Percentiles rank a stretch among this genome's conserved stretches.
Evolutionary conservation across 2,888 invertebrate species (phyloP).

Genomic region (Ecliptopera silaceata): DNA sequence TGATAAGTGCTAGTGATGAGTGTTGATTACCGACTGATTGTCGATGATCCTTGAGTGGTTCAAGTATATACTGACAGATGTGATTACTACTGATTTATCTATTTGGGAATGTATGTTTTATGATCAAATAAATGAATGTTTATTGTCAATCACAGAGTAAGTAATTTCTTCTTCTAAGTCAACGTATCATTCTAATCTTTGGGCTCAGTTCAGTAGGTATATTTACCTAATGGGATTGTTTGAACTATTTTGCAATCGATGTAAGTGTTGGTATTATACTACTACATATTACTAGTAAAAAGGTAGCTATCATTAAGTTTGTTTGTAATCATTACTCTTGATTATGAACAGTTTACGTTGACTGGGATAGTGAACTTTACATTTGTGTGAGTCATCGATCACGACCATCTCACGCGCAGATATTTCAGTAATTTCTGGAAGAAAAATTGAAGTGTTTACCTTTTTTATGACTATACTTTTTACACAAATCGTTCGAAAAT

Average conservation of each 20-base stretch:
- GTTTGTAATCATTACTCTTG: background rate
- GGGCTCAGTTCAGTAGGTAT: too few species aligned
- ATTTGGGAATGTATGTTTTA: conserved; percentile 20
- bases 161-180: too few species aligned
- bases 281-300: too few species aligned
- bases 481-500: background rate
- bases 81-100: conserved; percentile 29
- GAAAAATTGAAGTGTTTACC: background rate
- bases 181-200: too few species aligned
- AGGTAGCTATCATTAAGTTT: too few species aligned
- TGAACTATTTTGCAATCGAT: too few species aligned
- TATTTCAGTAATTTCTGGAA: background rate
- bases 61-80: conserved; percentile 33
- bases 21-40: conserved; percentile 23
- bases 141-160: too few species aligned
- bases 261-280: too few species aligned
- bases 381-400: background rate
- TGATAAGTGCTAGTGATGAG: conserved; percentile 32
- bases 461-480: background rate
- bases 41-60: conserved; percentile 31
- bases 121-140: background rate
- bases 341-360: background rate
- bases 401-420: background rate
- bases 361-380: background rate
- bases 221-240: too few species aligned